Evolutionary conservation across 1,140 invertebrate species (phyloP), one percentile per base, ranked within the genome.

Genomic region (Bombus pyrosoma): DNA sequence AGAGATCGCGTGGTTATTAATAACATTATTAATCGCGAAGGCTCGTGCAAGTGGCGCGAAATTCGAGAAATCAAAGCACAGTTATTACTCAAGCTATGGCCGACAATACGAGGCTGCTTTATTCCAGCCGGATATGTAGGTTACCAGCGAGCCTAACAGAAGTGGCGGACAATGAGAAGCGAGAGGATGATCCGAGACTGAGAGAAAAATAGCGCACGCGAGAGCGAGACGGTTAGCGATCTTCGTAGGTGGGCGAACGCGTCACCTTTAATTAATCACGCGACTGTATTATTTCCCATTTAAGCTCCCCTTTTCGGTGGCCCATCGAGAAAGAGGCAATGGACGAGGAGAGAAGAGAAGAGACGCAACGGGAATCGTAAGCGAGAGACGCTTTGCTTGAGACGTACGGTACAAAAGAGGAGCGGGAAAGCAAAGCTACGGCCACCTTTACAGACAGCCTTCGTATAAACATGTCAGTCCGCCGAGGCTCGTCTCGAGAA

Each of bases 251-350:
- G 93, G 94, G 85, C 93, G 43, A 47, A 82, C 88, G 87, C 91
- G 90, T 90, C 89, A 79, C 91, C 86, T 91, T 94, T 94, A 92
- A 95, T 95, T 95, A 95, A 95, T 95, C 93, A 95, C 91, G 91
- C 91, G 91, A 95, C 94, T 95, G 92, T 93, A 95, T 95, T 95
- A 95, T 94, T 94, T 94, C 91, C 90, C 90, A 91, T 94, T 95
- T 93, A 95, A 92, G 90, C 92, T 78, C 71, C 87, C 88, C 85
- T 47, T 85, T 85, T 81, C 78, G 78, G 37, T 59, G 57, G 41
- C 66, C 32, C 68, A 28, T 34, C 13, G n/a, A 12, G 12, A n/a
- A 32, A 13, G 64, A 68, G 10, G 39, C 15, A 83, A 15, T 92
- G 93, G 92, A 93, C 89, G 25, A 59, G 59, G 12, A 62, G 57